Conservation (phyloP, 1,140 invertebrate species). For the Solen grandis region DNA sequence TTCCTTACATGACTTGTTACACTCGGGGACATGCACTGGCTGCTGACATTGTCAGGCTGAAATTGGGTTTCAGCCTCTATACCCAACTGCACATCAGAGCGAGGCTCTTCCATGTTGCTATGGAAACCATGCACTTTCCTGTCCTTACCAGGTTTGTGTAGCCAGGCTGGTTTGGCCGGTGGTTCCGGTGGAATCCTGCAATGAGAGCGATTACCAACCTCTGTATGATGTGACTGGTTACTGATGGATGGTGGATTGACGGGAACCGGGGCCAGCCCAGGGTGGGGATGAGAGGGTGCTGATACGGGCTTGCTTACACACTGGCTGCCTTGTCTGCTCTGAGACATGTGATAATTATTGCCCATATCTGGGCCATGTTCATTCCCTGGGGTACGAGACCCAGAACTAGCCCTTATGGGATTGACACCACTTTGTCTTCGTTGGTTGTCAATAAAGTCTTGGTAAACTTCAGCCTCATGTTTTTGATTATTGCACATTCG, state of each 20-base stretch:
- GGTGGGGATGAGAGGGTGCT: neutral
- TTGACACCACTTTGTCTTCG: conserved; percentile 41
- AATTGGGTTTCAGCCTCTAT: too few relatives aligned
- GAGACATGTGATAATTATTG: too few relatives aligned
- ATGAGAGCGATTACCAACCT: conserved; percentile 48
- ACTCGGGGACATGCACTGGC: neutral
- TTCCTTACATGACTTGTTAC: conserved; percentile 29
- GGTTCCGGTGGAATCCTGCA: conserved; percentile 14
- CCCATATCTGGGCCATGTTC: neutral
- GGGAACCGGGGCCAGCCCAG: conserved; percentile 7
- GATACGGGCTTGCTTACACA: neutral
- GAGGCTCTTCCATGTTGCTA: too few relatives aligned
- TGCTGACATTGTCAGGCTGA: neutral
- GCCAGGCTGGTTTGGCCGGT: conserved; percentile 11
- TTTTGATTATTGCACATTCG: conserved; percentile 40
- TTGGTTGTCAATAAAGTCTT: conserved; percentile 49
- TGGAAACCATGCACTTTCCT: conserved; percentile 6
- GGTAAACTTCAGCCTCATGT: conserved; percentile 47
- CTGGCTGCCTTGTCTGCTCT: too few relatives aligned
- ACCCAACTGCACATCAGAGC: too few relatives aligned
- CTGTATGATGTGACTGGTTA: conserved; percentile 54
- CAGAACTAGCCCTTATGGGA: conserved; percentile 32
- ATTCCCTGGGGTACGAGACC: conserved; percentile 48
- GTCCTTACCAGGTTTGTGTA: conserved; percentile 11
- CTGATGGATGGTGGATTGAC: conserved; percentile 42